phyloP scores from a whole-genome alignment of 2,888 invertebrate species.

The Acheta domesticus region DNA sequence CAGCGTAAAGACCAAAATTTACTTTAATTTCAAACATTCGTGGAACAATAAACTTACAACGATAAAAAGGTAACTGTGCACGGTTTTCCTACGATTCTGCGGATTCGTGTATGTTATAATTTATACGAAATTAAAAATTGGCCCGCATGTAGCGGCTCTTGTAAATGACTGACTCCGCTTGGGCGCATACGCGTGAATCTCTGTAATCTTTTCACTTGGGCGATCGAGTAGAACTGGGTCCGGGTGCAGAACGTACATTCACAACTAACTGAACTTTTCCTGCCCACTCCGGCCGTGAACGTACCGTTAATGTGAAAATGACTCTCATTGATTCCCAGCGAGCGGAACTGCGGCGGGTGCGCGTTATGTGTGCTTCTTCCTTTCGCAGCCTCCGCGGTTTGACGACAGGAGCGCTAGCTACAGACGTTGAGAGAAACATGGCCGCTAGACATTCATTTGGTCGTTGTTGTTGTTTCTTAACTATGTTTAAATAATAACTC shows the following conservation, averaged over 20 bases:
- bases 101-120: not conserved
- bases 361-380: no score
- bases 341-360: no score
- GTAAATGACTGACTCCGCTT: not conserved
- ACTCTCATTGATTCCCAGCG: slow-evolving; percentile 9
- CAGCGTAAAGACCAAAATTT: no score
- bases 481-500: no score
- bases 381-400: no score
- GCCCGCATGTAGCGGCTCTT: not conserved
- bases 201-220: slow-evolving; percentile 5
- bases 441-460: no score
- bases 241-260: not conserved
- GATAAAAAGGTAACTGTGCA: not conserved
- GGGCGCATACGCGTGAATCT: slow-evolving; percentile 4
- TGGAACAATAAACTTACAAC: not conserved
- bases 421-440: no score
- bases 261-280: slow-evolving; percentile 18
- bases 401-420: no score
- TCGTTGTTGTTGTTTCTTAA: no score
- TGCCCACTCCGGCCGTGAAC: slow-evolving; percentile 8
- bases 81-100: not conserved
- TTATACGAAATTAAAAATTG: slow-evolving; percentile 1
- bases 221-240: not conserved
- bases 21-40: not conserved
- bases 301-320: not conserved